Evolutionary conservation across 37 sponge, comb jelly and placozoan species (phyloP).

Genomic region (Hexactinellida sp.): DNA sequence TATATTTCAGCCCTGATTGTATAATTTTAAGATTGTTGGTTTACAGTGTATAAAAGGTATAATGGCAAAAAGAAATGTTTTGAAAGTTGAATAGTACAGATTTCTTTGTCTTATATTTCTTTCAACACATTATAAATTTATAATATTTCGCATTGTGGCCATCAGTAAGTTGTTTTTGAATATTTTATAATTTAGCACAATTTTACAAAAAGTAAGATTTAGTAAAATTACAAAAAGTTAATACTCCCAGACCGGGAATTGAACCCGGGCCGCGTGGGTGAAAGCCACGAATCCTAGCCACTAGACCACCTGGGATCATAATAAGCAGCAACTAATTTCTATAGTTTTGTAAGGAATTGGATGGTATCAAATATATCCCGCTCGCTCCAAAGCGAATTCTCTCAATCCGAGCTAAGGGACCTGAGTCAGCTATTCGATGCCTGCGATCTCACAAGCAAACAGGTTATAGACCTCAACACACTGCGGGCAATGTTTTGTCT

Average conservation of each 20-base stretch:
- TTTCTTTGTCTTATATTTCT: no score
- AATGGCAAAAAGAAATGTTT: no score
- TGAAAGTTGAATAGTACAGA: no score
- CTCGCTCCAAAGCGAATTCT: background rate
- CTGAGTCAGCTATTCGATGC: background rate
- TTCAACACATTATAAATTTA: no score
- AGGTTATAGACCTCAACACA: background rate
- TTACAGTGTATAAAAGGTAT: background rate
- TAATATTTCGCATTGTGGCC: no score
- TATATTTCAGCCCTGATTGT: background rate
- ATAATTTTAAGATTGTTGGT: background rate
- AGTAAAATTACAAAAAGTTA: background rate
- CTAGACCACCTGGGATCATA: constrained; percentile 12
- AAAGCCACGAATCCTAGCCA: constrained; percentile 4
- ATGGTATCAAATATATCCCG: background rate
- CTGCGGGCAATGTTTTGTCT: background rate
- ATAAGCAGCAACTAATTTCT: background rate
- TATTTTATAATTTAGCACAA: no score
- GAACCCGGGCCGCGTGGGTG: constrained; percentile 1
- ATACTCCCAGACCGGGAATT: background rate
- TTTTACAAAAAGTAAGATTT: no score
- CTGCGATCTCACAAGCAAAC: background rate
- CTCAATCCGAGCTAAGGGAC: background rate
- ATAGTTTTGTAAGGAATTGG: background rate
- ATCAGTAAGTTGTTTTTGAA: no score